phyloP scores from a whole-genome alignment of 2,888 invertebrate genomes.

The Frankliniella intonsa region DNA sequence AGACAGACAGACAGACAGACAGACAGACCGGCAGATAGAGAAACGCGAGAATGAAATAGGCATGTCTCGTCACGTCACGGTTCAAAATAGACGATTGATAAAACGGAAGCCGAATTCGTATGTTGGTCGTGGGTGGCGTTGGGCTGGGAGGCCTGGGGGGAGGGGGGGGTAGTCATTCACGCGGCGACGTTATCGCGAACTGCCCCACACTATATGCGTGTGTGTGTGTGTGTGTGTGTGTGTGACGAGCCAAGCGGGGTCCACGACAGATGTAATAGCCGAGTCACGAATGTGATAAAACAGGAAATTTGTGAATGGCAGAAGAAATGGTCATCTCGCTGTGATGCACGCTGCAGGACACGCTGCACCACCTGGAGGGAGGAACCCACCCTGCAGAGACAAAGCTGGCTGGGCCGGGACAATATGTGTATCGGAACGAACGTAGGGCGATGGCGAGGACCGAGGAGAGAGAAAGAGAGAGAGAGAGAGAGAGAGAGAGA shows the following conservation, averaged over 20 bases:
- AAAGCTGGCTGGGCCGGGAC: no score
- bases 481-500: no score
- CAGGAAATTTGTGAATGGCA: no score
- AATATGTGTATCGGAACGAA: no score
- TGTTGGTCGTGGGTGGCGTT: not conserved
- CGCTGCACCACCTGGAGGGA: no score
- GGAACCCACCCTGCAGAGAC: no score
- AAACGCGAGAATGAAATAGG: not conserved
- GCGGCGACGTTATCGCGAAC: not conserved
- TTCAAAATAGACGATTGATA: constrained; percentile 14
- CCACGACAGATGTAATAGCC: no score
- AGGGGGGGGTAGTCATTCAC: not conserved
- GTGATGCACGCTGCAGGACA: no score
- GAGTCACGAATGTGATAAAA: no score
- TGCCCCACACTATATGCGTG: not conserved
- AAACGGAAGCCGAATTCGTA: constrained; percentile 1
- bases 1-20: no score
- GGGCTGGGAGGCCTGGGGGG: not conserved
- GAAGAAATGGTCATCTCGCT: no score
- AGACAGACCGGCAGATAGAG: not conserved
- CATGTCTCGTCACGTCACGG: not conserved
- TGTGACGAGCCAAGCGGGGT: not conserved
- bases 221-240: not conserved
- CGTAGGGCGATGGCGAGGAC: not conserved
- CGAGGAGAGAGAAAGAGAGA: not conserved